Evolutionary conservation across 2,888 invertebrate genomes (phyloP).

Genomic region (Mesodorylaimus sp.): DNA sequence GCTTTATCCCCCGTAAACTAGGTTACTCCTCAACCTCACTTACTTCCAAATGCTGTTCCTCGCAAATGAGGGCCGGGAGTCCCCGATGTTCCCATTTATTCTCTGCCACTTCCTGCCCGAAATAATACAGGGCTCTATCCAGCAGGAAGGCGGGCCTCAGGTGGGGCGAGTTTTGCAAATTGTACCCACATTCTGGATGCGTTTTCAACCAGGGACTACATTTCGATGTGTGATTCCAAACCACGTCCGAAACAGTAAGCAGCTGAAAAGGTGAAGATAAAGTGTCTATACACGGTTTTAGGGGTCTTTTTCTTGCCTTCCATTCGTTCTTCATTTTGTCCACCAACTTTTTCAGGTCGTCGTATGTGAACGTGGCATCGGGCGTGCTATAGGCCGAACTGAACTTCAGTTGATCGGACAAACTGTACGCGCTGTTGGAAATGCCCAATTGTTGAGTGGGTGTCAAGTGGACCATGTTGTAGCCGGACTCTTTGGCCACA

Average conservation of each 20-base stretch:
- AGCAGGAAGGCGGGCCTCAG: conserved; percentile 80
- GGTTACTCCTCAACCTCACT: conserved; percentile 45
- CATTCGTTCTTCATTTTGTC: conserved; percentile 63
- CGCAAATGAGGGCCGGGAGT: conserved; percentile 48
- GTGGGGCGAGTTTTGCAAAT: conserved; percentile 71
- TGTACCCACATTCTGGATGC: conserved; percentile 80
- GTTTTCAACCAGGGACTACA: conserved; percentile 54
- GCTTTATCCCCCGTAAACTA: too few species aligned
- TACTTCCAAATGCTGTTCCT: conserved; percentile 50
- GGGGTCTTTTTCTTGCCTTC: conserved; percentile 44
- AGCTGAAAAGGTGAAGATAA: conserved; percentile 39
- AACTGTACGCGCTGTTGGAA: conserved; percentile 77
- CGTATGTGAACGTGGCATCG: conserved; percentile 36
- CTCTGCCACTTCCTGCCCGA: conserved; percentile 51
- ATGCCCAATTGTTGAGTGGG: conserved; percentile 79
- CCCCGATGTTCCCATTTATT: conserved; percentile 53
- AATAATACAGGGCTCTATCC: conserved; percentile 58
- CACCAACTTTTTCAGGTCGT: conserved; percentile 55
- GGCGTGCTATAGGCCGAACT: conserved; percentile 49
- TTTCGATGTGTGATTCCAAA: conserved; percentile 68
- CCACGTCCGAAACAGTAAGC: conserved; percentile 80
- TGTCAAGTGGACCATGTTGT: conserved; percentile 90
- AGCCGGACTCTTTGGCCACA: conserved; percentile 68
- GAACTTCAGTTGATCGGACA: conserved; percentile 65
- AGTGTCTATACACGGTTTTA: not conserved